Base-by-base conservation (phyloP, 2,113 vertebrate species). In the Salminus brasiliensis region DNA sequence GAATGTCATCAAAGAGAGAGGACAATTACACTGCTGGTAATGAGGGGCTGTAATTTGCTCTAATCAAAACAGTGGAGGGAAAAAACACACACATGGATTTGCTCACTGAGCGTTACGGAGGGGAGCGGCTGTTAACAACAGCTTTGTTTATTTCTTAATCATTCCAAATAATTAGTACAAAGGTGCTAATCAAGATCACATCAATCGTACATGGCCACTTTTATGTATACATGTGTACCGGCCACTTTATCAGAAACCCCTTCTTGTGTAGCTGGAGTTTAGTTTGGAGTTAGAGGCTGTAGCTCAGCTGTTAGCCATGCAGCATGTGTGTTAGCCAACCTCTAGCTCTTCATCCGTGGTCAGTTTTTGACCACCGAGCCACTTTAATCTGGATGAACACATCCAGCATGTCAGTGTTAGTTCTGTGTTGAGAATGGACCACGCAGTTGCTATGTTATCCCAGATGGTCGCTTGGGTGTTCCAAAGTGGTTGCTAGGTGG, bases 81-180 rank as follows among this genome's bases (percentile, higher is more conserved):
- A 5, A 25, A 3, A 29, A n/a, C n/a, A 39, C 29, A 59, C 23
- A 13, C 25, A 62, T 41, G 60, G 72, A 27, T 74, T 43, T 30
- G 23, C 45, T 62, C 36, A 45, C n/a, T 13, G 30, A 32, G 60
- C 30, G 21, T 74, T 30, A 45, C 16, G 60, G 60, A 34, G 5
- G 60, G 13, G 13, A 32, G 32, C 41, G 47, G 41, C 41, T 47
- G 27, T 47, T 47, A 23, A 63, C 59, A 45, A 13, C 25, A 74
- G 18, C 16, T 45, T 59, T 74, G 55, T n/a, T 74, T 41, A 60
- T 29, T n/a, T n/a, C 55, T 45, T 49, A 41, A 74, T 74, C 72
- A 63, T 15, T 8, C 16, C 27, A 25, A 63, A 74, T 74, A 27
- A 49, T 27, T 43, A 74, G 13, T 45, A 32, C 59, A 25, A 41